Percentiles rank a stretch among this genome's conserved stretches.
These are phyloP conservation scores for Huso huso DNA, from an alignment of 2,797 vertebrate genomes.

Conservation along the genomic window DNA sequence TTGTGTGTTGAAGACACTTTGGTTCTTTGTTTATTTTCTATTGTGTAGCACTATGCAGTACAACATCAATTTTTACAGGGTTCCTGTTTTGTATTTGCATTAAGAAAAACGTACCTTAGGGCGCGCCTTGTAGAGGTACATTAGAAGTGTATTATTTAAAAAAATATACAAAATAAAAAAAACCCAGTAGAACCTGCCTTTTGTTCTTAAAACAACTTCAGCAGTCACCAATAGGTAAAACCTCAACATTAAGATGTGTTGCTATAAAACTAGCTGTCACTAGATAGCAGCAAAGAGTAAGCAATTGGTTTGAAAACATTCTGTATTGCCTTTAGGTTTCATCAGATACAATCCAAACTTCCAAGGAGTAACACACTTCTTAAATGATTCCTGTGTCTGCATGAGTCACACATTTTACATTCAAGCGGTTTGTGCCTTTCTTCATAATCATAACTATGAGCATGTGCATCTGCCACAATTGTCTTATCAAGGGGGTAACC, in stretches of 20 bases:
- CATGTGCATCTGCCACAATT: neutral
- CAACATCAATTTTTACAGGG: too few species aligned
- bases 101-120: too few species aligned
- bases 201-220: neutral
- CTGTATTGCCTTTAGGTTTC: neutral
- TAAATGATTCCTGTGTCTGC: too few species aligned
- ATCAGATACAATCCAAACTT: neutral
- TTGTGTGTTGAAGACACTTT: too few species aligned
- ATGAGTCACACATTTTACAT: too few species aligned
- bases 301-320: neutral
- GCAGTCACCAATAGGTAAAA: neutral
- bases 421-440: neutral
- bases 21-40: too few species aligned
- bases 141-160: slow-evolving; percentile 2
- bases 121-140: neutral
- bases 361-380: too few species aligned
- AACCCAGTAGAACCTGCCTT: neutral
- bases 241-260: neutral
- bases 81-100: too few species aligned
- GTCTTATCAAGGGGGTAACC: neutral
- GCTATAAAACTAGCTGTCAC: neutral
- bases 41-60: too few species aligned
- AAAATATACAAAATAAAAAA: neutral
- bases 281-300: slow-evolving; percentile 22
- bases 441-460: neutral